These are phyloP conservation scores for Philaethria dido DNA, from an alignment of 2,888 invertebrate species.

Conservation along the genomic window DNA sequence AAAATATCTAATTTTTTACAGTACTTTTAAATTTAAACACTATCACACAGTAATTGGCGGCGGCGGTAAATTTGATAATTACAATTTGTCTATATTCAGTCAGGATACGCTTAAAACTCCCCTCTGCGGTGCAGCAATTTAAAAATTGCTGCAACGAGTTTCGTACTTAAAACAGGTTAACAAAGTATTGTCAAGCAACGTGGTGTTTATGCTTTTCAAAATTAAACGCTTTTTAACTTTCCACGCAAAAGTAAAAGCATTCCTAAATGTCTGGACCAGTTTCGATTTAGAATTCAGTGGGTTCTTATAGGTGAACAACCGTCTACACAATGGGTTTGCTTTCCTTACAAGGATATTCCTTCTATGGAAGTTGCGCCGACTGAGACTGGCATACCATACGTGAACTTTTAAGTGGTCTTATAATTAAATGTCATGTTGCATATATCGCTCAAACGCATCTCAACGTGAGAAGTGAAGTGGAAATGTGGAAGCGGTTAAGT, in stretches of 20 bases:
- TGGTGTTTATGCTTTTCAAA: constrained; percentile 6
- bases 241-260: constrained; percentile 48
- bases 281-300: constrained; percentile 56
- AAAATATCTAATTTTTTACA: not conserved
- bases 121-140: constrained; percentile 12
- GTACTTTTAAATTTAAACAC: not conserved
- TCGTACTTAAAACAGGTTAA: constrained; percentile 20
- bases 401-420: constrained; percentile 39
- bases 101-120: constrained; percentile 1
- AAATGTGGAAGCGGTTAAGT: constrained; percentile 8
- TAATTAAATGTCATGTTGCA: constrained; percentile 42
- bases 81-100: not conserved
- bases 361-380: constrained; percentile 52
- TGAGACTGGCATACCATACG: constrained; percentile 42
- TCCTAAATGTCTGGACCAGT: constrained; percentile 48
- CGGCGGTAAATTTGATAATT: not conserved
- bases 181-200: constrained; percentile 11
- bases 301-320: constrained; percentile 73
- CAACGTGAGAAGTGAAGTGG: constrained; percentile 9
- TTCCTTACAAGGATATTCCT: constrained; percentile 69
- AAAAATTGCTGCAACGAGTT: constrained; percentile 17
- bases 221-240: constrained; percentile 16
- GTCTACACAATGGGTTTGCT: constrained; percentile 72
- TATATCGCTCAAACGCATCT: constrained; percentile 33
- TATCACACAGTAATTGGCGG: not conserved